phyloP scores from a whole-genome alignment of 2,113 vertebrate genomes.

The Onychostoma macrolepis region DNA sequence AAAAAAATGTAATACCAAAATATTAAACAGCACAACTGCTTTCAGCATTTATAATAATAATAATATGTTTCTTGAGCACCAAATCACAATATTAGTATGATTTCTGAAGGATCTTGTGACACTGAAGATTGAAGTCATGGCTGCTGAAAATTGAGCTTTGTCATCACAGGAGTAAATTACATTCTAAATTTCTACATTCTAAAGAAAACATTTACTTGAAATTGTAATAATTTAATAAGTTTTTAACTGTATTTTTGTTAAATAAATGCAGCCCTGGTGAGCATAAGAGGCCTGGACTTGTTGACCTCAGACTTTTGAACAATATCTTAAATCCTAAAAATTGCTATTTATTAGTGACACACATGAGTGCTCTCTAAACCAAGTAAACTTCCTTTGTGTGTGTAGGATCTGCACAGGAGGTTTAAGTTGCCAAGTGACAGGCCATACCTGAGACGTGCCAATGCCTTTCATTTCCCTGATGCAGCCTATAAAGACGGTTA shows the following conservation, averaged over 20 bases:
- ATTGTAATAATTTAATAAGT: background rate
- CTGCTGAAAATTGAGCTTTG: background rate
- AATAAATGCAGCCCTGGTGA: background rate
- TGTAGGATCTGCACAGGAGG: slow-evolving; percentile 85
- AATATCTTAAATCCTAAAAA: background rate
- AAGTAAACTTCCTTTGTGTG: background rate
- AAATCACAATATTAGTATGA: background rate
- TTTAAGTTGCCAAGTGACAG: slow-evolving; percentile 83
- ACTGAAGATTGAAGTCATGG: background rate
- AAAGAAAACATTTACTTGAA: background rate
- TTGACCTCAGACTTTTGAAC: background rate
- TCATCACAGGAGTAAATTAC: background rate
- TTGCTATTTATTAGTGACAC: background rate
- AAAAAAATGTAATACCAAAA: too few species aligned
- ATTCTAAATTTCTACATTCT: background rate
- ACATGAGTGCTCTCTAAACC: background rate
- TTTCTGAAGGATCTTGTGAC: too few species aligned
- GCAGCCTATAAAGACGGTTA: slow-evolving; percentile 89
- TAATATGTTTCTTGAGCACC: background rate
- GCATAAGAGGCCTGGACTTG: background rate
- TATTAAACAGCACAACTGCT: too few species aligned
- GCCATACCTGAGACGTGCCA: slow-evolving; percentile 89
- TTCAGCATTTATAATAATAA: too few species aligned
- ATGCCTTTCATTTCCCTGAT: slow-evolving; percentile 88
- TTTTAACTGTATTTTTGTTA: background rate